Base-by-base conservation (phyloP, 2,113 vertebrate genomes). In the Litocranius walleri region DNA sequence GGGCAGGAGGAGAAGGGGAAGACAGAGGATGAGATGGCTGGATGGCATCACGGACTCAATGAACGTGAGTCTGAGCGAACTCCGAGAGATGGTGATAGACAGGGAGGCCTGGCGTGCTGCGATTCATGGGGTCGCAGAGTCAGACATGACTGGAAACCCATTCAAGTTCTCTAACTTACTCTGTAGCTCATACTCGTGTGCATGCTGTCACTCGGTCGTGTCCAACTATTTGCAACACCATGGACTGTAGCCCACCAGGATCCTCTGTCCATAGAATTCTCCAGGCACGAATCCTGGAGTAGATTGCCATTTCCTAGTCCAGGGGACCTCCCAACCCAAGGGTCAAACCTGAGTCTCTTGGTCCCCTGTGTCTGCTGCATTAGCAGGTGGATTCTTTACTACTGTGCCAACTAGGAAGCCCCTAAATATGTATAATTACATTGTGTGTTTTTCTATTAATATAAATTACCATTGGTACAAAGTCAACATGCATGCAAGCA, bases 121-220 rank as follows among this genome's bases (percentile, higher is more conserved):
- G 1, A 13, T 50, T 50, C 48, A 50, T 50, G 48, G 48, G 48
- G 48, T 50, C 11, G 11, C 11, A 12, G 48, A 50, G 12, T 50
- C 1, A 3, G 48, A 50, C 48, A 50, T 11, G 48, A 50, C 48
- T 50, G 29, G 36, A 93, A 94, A 90, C 50, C 81, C 45, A 87
- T n/a, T 25, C 77, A 94, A 52, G n/a, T 88, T 85, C n/a, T 95
- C 74, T 96, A 52, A 96, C 80, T 64, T 96, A 83, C 33, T 48
- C 59, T 50, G 45, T 54, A 88, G 88, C 36, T 74, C 67, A 40
- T 74, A 74, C 36, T 74, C 5, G 0, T 40, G 67, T 5, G 10
- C 36, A 74, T 74, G 67, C 67, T 13, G 21, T 74, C 71, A 27
- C 40, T 43, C 12, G 27, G 71, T 77, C 1, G 2, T 27, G 71